Percentiles rank a stretch among this genome's conserved stretches.
phyloP scores from a whole-genome alignment of 2,888 invertebrate genomes.

The Theodoxus fluviatilis region DNA sequence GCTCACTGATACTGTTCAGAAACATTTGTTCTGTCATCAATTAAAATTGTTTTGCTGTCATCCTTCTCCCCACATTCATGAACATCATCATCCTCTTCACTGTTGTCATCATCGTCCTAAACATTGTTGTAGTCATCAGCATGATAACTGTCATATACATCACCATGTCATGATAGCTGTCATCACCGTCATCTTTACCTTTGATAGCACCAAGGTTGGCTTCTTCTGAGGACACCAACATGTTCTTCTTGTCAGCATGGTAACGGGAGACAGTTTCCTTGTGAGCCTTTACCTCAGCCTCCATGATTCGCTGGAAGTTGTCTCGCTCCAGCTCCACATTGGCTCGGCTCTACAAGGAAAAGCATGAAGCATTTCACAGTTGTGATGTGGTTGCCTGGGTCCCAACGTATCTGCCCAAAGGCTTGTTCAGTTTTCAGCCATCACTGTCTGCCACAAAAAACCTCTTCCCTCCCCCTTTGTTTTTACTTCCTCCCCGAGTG shows the following conservation, averaged over 20 bases:
- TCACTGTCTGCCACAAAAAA: too few species aligned
- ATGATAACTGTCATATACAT: background rate
- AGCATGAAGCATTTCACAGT: conserved; percentile 31
- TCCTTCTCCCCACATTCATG: background rate
- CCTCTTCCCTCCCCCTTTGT: too few species aligned
- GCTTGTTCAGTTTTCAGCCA: too few species aligned
- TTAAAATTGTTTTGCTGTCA: too few species aligned
- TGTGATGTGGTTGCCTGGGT: too few species aligned
- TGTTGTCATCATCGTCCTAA: background rate
- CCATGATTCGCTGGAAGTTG: conserved; percentile 54
- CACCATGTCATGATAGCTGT: background rate
- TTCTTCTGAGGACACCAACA: conserved; percentile 70
- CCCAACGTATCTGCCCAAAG: too few species aligned
- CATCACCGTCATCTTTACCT: conserved; percentile 71
- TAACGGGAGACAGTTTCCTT: conserved; percentile 71
- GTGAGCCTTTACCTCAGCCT: conserved; percentile 70
- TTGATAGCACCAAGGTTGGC: conserved; percentile 91
- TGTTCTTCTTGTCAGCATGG: conserved; percentile 61
- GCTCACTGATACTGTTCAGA: conserved; percentile 12
- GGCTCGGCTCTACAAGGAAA: conserved; percentile 54
- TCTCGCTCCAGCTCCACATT: conserved; percentile 62
- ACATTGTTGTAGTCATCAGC: too few species aligned
- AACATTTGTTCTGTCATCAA: background rate
- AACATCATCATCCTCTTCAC: background rate
- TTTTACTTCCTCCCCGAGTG: too few species aligned